These are phyloP conservation scores for Caranx ignobilis DNA, from an alignment of 2,113 vertebrate species.

Conservation along the genomic window DNA sequence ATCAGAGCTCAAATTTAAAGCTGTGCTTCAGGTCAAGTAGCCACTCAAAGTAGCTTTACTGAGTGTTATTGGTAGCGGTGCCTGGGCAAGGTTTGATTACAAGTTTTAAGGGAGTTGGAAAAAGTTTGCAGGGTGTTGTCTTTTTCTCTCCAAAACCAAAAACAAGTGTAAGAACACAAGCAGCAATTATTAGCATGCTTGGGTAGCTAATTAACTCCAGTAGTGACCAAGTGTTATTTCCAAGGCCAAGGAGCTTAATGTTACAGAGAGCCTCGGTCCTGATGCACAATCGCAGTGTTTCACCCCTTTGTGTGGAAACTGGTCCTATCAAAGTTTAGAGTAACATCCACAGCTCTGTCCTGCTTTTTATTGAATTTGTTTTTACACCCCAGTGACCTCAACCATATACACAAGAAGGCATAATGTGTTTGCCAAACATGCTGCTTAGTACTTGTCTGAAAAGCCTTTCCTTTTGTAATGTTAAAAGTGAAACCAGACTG, in stretches of 20 bases:
- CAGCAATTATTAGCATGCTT: not conserved
- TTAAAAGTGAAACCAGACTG: not conserved
- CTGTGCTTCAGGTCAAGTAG: slow-evolving; percentile 12
- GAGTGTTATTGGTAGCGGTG: not conserved
- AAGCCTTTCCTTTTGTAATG: not conserved
- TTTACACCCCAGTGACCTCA: not conserved
- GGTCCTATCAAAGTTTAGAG: not conserved
- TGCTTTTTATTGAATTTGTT: not conserved
- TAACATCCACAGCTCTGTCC: not conserved
- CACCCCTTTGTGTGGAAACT: not conserved
- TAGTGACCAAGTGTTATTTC: not conserved
- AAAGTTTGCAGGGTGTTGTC: not conserved
- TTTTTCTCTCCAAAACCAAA: too few species aligned
- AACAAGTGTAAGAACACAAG: not conserved
- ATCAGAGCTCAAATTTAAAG: slow-evolving; percentile 28
- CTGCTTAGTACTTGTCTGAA: not conserved
- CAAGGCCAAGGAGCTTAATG: not conserved
- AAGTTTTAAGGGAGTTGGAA: not conserved
- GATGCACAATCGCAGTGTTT: not conserved
- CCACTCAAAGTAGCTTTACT: not conserved
- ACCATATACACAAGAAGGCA: not conserved
- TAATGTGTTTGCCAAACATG: not conserved
- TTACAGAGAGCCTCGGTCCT: not conserved
- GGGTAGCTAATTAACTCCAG: not conserved
- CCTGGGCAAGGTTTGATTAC: not conserved